Evolutionary conservation across 2,888 invertebrate species (phyloP), one percentile per base, ranked within the genome.

Genomic region (Heptascelio sp.): DNA sequence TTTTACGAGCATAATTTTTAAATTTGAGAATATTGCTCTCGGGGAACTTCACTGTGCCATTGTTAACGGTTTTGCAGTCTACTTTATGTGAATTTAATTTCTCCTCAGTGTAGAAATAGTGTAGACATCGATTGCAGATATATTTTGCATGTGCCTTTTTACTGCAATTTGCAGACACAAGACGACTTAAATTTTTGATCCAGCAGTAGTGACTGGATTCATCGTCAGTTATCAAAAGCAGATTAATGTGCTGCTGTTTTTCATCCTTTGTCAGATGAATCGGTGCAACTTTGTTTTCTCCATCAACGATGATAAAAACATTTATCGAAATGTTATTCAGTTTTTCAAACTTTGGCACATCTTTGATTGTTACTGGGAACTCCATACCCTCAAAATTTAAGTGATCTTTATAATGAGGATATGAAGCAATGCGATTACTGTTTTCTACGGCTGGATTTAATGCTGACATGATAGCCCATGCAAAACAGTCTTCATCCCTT

Each of bases 381-480:
- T 62, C n/a, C 2, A 82, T 75, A n/a, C 77, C 75, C 2, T 34
- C 11, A 9, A 84, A 77, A 59, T 75, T 79, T 17, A 23, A 67
- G 11, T 57, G 15, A 11, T 34, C 25, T 3, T 13, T 3, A 37
- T 70, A 70, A 49, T 40, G 19, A 8, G 43, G 70, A 17, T 80
- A 84, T 13, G 43, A 26, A 4, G 4, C 9, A 0, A 30, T n/a
- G 6, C 49, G 25, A 25, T 57, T 6, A 6, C 30, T 30, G 8
- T 30, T 46, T 2, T 30, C 8, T 6, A 6, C 8, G 8, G 30
- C 30, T 4, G 30, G 30, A 30, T 37, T 37, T 60, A 37, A 2
- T 71, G 71, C 60, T 0, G 77, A 71, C 15, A 72, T 37, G 13
- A 81, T 77, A 0, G 60, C 51, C 26, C 5, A 9, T 5, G 65